These are phyloP conservation scores for Eudyptes chrysolophus DNA, from an alignment of 2,113 vertebrate species.

Conservation along the genomic window DNA sequence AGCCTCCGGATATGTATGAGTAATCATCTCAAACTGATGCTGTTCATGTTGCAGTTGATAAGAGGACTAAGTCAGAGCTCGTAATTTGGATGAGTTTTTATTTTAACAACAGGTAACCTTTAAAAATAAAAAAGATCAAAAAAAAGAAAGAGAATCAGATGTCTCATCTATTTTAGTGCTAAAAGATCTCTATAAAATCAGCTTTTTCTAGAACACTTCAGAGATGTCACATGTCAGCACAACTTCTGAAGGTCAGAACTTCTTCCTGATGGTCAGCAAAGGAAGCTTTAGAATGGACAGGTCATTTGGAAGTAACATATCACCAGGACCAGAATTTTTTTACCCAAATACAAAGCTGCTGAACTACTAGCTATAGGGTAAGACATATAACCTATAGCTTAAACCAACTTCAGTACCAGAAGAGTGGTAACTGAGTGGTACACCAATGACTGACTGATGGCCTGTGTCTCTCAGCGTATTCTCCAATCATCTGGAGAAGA, in stretches of 20 bases:
- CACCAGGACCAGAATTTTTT: not conserved
- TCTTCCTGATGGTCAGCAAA: not conserved
- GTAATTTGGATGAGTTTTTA: not conserved
- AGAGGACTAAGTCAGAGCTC: not conserved
- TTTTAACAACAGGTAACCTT: not conserved
- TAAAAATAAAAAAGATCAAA: not conserved
- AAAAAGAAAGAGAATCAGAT: not conserved
- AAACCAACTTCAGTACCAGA: not conserved
- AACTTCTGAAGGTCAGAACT: not conserved
- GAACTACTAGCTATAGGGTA: not conserved
- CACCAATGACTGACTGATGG: not conserved
- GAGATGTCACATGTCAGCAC: not conserved
- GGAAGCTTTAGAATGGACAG: not conserved
- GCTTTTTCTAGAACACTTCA: not conserved
- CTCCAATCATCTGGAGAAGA: not conserved
- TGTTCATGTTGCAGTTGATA: not conserved
- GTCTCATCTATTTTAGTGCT: not conserved
- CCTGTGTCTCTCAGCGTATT: not conserved
- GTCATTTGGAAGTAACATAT: not conserved
- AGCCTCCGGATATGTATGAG: not conserved
- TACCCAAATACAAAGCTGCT: not conserved
- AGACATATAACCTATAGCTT: not conserved
- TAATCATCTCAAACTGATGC: not conserved
- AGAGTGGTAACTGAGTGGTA: not conserved
- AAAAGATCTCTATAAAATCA: not conserved